Base-by-base conservation (phyloP, 2,113 vertebrate genomes). In the Dunckerocampus dactyliophorus region DNA sequence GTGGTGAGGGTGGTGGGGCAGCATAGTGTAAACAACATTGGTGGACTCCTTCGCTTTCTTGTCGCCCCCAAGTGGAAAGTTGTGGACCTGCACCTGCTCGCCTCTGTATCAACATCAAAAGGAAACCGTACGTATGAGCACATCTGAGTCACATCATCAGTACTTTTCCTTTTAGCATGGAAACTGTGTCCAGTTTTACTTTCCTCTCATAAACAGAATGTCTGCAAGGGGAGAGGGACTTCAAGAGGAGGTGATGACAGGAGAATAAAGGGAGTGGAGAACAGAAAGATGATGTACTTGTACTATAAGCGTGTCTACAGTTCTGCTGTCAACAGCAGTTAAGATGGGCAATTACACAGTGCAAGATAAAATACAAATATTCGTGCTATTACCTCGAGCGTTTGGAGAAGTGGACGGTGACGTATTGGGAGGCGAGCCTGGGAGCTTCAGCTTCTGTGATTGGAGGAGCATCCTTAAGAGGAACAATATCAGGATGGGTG, bases 331-430 rank as follows among this genome's bases (percentile, higher is more conserved):
- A 56, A 47, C 51, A 45, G 52, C 17, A 13, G n/a, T 13, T 55
- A 52, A 59, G 19, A 65, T 52, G 47, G 22, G 39, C 13, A 28
- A 48, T 19, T 14, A 20, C 22, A 60, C 8, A 14, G 22, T 9
- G 37, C 4, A 37, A 12, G 2, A 1, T 13, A 9, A 52, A 63
- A 16, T 21, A n/a, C 37, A 51, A 28, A 21, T n/a, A n/a, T 19
- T 11, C 22, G 20, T 17, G 42, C 22, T 37, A 12, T 8, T 75
- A 91, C 90, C 87, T 89, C 64, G 77, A 79, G 20, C 74, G 59
- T 42, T 59, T 83, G 65, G 88, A 87, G 79, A 83, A 88, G 56
- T 91, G 90, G 48, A 91, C 87, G 3, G 86, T 87, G 66, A 89
- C 71, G 66, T 76, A 86, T 71, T 82, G 86, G 56, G 84, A 56